A percentile compares a stretch with the other conserved stretches of the same genome.
Evolutionary conservation across 1,140 invertebrate genomes (phyloP).

Genomic region (Aphaenogaster floridana): DNA sequence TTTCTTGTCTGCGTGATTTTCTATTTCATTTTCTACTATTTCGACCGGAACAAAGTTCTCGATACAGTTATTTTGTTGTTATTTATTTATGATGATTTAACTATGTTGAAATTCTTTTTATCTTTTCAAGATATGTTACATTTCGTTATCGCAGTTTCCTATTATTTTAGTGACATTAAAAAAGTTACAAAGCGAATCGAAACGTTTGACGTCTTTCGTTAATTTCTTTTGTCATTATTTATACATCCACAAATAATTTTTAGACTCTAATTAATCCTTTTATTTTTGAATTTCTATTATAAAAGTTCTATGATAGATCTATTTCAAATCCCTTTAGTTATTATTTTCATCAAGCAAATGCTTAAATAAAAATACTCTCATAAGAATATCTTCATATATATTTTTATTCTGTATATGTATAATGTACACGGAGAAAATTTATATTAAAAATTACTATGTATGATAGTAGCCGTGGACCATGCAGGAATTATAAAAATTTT

Average conservation of each 20-base stretch:
- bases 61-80: neutral
- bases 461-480: too few species aligned
- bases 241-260: neutral
- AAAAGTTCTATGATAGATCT: neutral
- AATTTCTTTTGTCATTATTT: neutral
- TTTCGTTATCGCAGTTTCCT: neutral
- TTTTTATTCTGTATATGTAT: neutral
- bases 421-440: neutral
- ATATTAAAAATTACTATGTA: too few species aligned
- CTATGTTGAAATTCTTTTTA: neutral
- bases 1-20: neutral
- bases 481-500: too few species aligned
- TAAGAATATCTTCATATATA: neutral
- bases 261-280: neutral
- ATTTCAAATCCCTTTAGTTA: neutral
- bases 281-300: neutral
- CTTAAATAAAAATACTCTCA: neutral
- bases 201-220: neutral
- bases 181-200: neutral
- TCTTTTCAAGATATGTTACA: neutral
- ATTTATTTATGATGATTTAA: neutral
- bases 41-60: neutral
- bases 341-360: neutral
- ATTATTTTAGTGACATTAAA: neutral
- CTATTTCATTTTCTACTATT: constrained; percentile 4